phyloP scores from a whole-genome alignment of 1,140 invertebrate species.

The Caenorhabditis briggsae region DNA sequence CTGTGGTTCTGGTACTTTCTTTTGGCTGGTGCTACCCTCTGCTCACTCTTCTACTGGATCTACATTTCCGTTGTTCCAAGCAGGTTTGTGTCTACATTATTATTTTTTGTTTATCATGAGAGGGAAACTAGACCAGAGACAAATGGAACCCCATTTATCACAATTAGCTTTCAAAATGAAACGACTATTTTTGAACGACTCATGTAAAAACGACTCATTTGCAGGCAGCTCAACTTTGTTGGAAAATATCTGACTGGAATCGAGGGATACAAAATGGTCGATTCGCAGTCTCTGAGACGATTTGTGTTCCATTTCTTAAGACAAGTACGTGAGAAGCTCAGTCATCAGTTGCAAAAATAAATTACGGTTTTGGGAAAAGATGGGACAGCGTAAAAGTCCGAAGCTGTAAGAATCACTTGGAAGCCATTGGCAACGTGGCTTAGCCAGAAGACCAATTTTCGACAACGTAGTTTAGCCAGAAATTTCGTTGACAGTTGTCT shows the following conservation, averaged over 20 bases:
- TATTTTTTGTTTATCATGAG: background rate
- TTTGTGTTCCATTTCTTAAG: constrained; percentile 77
- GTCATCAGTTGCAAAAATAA: background rate
- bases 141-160: constrained; percentile 2
- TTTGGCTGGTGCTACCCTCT: constrained; percentile 76
- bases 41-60: constrained; percentile 77
- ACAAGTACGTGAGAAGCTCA: constrained; percentile 57
- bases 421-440: no score
- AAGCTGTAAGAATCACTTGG: no score
- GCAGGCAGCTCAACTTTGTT: constrained; percentile 78
- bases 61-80: constrained; percentile 77
- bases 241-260: constrained; percentile 78
- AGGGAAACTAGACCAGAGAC: background rate
- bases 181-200: background rate
- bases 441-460: no score
- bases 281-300: constrained; percentile 76
- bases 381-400: no score
- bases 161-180: constrained; percentile 31
- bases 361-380: no score
- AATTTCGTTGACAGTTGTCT: no score
- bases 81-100: constrained; percentile 66
- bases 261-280: constrained; percentile 78
- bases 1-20: constrained; percentile 78
- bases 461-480: no score
- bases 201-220: constrained; percentile 60